These are phyloP conservation scores for Plebejus argus DNA, from an alignment of 2,888 invertebrate species.

Conservation along the genomic window DNA sequence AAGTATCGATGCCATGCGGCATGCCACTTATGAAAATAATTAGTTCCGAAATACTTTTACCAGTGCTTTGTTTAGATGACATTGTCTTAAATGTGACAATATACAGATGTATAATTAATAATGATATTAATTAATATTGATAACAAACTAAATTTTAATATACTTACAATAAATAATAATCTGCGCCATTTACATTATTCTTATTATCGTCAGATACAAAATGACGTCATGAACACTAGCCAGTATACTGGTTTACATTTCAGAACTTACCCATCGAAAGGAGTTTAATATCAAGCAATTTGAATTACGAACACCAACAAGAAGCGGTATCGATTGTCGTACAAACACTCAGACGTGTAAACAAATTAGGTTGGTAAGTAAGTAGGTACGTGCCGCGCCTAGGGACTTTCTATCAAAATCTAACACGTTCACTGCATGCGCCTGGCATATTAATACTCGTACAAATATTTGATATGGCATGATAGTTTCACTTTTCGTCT, in stretches of 20 bases:
- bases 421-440: constrained; percentile 59
- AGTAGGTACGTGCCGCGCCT: constrained; percentile 39
- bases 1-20: no score
- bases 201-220: no score
- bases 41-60: no score
- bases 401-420: constrained; percentile 76
- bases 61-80: no score
- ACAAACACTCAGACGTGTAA: constrained; percentile 19
- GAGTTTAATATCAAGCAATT: not conserved
- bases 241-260: not conserved
- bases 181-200: no score
- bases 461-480: constrained; percentile 14
- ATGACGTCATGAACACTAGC: no score
- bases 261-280: not conserved
- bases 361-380: constrained; percentile 31
- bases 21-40: no score
- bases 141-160: no score
- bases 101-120: no score
- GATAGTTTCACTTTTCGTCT: constrained; percentile 12
- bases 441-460: constrained; percentile 55
- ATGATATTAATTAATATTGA: no score
- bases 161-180: no score
- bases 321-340: not conserved
- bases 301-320: not conserved
- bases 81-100: no score